These are phyloP conservation scores for Plebejus melissa DNA, from an alignment of 2,888 invertebrate genomes.

Conservation along the genomic window DNA sequence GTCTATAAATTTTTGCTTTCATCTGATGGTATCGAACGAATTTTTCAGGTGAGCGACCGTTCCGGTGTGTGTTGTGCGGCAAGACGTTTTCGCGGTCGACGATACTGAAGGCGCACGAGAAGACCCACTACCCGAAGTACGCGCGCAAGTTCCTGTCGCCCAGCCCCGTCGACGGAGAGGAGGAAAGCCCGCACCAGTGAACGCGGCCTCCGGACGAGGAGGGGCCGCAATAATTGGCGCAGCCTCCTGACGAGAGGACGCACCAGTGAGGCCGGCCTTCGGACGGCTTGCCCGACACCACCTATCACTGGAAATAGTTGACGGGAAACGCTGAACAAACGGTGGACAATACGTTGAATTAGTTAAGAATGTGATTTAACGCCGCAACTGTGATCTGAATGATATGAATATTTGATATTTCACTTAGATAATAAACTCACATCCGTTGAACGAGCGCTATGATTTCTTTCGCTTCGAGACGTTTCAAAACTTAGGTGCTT, in stretches of 20 bases:
- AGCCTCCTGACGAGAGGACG: slow-evolving; percentile 89
- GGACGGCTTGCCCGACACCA: slow-evolving; percentile 44
- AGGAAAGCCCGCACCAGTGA: slow-evolving; percentile 88
- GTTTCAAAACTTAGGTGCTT: slow-evolving; percentile 67
- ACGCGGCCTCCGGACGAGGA: slow-evolving; percentile 88
- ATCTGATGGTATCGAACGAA: neutral
- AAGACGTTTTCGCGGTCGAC: slow-evolving; percentile 95
- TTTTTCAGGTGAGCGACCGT: slow-evolving; percentile 87
- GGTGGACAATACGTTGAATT: slow-evolving; percentile 75
- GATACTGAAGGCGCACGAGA: slow-evolving; percentile 94
- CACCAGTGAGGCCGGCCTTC: slow-evolving; percentile 76
- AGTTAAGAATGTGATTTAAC: slow-evolving; percentile 78
- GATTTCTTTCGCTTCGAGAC: slow-evolving; percentile 39
- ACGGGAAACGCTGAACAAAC: slow-evolving; percentile 67
- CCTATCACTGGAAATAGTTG: slow-evolving; percentile 58
- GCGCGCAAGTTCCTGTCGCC: slow-evolving; percentile 93
- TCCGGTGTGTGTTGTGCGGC: slow-evolving; percentile 92
- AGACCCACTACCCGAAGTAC: slow-evolving; percentile 95
- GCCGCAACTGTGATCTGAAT: slow-evolving; percentile 81
- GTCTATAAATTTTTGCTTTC: neutral
- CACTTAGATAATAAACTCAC: slow-evolving; percentile 75
- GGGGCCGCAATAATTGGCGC: slow-evolving; percentile 94
- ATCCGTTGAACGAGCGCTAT: slow-evolving; percentile 49
- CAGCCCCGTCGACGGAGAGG: slow-evolving; percentile 90
- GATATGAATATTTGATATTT: slow-evolving; percentile 80